Evolutionary conservation across 2,113 vertebrate species (phyloP).

Genomic region (Arizona elegans): DNA sequence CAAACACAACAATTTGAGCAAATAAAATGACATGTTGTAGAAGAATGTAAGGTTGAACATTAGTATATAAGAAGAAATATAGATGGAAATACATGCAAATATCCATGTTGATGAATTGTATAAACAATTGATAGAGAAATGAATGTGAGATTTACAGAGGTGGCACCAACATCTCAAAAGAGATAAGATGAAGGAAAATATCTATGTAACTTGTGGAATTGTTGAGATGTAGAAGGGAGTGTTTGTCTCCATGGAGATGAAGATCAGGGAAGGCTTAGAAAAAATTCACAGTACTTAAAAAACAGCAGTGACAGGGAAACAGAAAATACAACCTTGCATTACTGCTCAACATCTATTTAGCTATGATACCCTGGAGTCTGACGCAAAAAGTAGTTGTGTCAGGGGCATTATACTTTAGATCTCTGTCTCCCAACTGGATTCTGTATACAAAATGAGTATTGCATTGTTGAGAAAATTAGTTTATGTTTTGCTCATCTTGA

Average conservation of each 20-base stretch:
- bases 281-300: slow-evolving; percentile 19
- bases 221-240: neutral
- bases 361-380: slow-evolving; percentile 9
- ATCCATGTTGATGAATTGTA: neutral
- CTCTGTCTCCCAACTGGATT: neutral
- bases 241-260: slow-evolving; percentile 32
- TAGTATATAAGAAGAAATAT: neutral
- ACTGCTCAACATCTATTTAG: slow-evolving; percentile 22
- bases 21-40: neutral
- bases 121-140: neutral
- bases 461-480: slow-evolving; percentile 5
- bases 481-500: slow-evolving; percentile 23
- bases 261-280: neutral
- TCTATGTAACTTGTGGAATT: neutral
- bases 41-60: neutral
- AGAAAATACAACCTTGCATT: slow-evolving; percentile 20
- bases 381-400: slow-evolving; percentile 15
- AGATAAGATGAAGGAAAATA: neutral
- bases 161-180: neutral
- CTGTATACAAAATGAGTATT: slow-evolving; percentile 10
- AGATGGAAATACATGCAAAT: neutral
- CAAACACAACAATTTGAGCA: neutral
- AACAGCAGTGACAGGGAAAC: slow-evolving; percentile 21
- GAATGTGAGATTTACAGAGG: neutral
- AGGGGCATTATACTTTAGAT: slow-evolving; percentile 7